A percentile compares a stretch with the other conserved stretches of the same genome.
Conservation (phyloP, 2,888 invertebrate genomes). For the Drosophila phalerata region DNA sequence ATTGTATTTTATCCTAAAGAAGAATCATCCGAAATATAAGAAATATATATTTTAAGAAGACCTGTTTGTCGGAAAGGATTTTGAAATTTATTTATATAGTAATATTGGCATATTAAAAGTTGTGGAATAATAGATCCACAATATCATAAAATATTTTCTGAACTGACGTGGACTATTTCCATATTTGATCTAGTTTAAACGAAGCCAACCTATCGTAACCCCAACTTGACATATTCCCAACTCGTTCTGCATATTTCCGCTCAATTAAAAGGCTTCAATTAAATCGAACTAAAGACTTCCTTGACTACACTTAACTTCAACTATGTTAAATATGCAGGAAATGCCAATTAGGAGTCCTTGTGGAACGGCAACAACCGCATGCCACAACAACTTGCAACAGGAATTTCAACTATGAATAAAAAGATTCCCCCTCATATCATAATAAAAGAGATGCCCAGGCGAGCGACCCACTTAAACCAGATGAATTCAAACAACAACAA, state of each 20-base stretch:
- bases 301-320: neutral
- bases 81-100: neutral
- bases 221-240: neutral
- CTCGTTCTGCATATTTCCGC: neutral
- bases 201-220: neutral
- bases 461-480: conserved; percentile 54
- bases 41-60: no score
- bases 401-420: conserved; percentile 51
- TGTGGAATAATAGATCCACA: neutral
- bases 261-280: neutral
- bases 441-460: conserved; percentile 16
- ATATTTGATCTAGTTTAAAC: neutral
- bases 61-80: no score
- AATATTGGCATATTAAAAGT: neutral
- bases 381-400: conserved; percentile 43
- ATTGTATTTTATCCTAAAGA: no score
- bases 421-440: neutral
- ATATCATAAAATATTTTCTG: neutral
- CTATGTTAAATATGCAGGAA: conserved; percentile 40
- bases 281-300: neutral
- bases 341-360: conserved; percentile 21
- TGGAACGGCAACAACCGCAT: conserved; percentile 8
- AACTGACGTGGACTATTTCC: neutral
- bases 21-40: no score
- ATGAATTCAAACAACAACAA: conserved; percentile 18